Evolutionary conservation across 2,888 invertebrate species (phyloP).

Genomic region (Tetragnatha montana): DNA sequence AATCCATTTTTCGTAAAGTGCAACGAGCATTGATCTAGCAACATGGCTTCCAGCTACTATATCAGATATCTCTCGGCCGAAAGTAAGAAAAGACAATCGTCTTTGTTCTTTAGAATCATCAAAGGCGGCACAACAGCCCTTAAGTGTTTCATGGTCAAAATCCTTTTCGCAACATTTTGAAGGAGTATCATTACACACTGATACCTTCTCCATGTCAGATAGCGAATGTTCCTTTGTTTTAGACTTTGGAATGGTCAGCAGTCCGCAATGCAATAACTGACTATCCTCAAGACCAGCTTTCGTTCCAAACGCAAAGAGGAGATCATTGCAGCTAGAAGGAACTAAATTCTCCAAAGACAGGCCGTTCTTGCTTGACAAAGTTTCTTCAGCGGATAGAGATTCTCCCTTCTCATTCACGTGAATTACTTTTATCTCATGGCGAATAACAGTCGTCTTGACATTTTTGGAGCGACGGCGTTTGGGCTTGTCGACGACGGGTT

Average conservation of each 20-base stretch:
- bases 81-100: neutral
- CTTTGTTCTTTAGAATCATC: neutral
- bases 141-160: neutral
- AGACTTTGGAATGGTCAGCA: neutral
- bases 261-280: neutral
- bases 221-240: neutral
- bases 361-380: neutral
- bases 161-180: neutral
- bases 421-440: conserved; percentile 31
- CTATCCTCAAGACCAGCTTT: neutral
- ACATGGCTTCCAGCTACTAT: conserved; percentile 30
- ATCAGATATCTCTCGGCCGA: conserved; percentile 37
- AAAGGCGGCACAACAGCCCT: neutral
- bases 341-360: neutral
- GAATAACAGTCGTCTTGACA: neutral
- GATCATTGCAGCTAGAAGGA: neutral
- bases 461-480: neutral
- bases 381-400: neutral
- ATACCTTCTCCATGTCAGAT: neutral
- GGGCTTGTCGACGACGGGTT: neutral
- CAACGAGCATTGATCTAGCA: conserved; percentile 3
- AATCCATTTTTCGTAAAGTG: conserved; percentile 27
- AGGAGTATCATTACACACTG: neutral
- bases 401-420: conserved; percentile 9
- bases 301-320: neutral